Base-by-base conservation (phyloP, 2,113 vertebrate genomes). In the Lagopus muta region DNA sequence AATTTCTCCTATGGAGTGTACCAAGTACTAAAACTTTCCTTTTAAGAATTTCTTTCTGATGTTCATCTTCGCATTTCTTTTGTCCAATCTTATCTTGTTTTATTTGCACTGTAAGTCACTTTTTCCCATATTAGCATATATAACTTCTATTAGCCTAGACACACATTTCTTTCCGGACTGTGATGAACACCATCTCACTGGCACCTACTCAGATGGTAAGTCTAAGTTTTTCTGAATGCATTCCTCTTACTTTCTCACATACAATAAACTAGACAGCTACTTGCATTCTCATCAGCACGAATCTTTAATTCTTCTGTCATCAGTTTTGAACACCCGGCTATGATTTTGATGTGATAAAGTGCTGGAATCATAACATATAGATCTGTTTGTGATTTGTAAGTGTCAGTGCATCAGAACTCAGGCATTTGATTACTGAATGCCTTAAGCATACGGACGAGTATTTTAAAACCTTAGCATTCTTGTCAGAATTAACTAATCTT, bases 371-470 rank as follows among this genome's bases (percentile, higher is more conserved):
- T 66, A 93, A 90, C 75, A 73, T 62, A 86, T 94, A 95, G 95
- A 97, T 94, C 90, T 94, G 80, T 88, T 83, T 93, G 73, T 76
- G 73, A 94, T 95, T 95, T 88, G 66, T 92, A 96, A 93, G 94
- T 90, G 92, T 84, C 90, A 90, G 88, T 82, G 86, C 57, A 62
- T 50, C n/a, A 0, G 3, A 70, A 96, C 90, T 97, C 19, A 2
- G 90, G 80, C 88, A 86, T 94, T 94, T 88, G 70, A 94, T 96
- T 95, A 94, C 76, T 79, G 66, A 77, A 77, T 95, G 91, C 88
- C 82, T 94, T 80, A 32, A 94, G 95, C 90, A 95, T 92, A 92
- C 72, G 92, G 95, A 95, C 73, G 78, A 93, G 70, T 77, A 62
- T 84, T 88, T 95, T 92, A 94, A 93, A 95, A 75, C 40, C 57